These are phyloP conservation scores for Megathymus violae DNA, from an alignment of 1,140 invertebrate species.

Conservation along the genomic window DNA sequence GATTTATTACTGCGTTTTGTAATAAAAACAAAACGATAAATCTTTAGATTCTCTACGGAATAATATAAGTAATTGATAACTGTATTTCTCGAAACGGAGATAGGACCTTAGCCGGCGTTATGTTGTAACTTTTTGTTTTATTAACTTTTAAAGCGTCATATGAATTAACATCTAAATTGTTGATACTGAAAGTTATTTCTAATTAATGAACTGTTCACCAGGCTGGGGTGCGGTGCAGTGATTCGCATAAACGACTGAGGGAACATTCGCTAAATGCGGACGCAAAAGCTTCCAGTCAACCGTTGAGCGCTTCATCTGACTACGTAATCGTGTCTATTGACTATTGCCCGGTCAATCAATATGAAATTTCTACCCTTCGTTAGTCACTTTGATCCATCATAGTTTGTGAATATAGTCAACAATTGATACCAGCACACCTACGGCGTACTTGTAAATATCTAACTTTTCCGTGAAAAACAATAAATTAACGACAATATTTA, in stretches of 20 bases:
- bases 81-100: too few relatives aligned
- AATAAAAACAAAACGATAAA: too few relatives aligned
- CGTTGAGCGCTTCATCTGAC: slow-evolving; percentile 45
- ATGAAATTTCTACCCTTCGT: slow-evolving; percentile 41
- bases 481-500: too few relatives aligned
- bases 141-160: too few relatives aligned
- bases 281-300: slow-evolving; percentile 63
- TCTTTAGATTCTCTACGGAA: too few relatives aligned
- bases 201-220: slow-evolving; percentile 47
- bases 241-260: slow-evolving; percentile 64
- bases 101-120: too few relatives aligned
- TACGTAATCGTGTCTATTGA: slow-evolving; percentile 58
- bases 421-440: too few relatives aligned
- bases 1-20: too few relatives aligned
- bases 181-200: slow-evolving; percentile 31
- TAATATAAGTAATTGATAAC: too few relatives aligned
- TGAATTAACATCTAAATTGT: neutral
- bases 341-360: slow-evolving; percentile 61
- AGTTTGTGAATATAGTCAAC: neutral
- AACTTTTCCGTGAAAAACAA: too few relatives aligned
- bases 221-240: slow-evolving; percentile 55
- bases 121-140: too few relatives aligned
- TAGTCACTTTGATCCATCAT: neutral
- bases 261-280: slow-evolving; percentile 56
- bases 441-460: too few relatives aligned